Evolutionary conservation across 2,888 invertebrate genomes (phyloP).

Genomic region (Sialis lutaria): DNA sequence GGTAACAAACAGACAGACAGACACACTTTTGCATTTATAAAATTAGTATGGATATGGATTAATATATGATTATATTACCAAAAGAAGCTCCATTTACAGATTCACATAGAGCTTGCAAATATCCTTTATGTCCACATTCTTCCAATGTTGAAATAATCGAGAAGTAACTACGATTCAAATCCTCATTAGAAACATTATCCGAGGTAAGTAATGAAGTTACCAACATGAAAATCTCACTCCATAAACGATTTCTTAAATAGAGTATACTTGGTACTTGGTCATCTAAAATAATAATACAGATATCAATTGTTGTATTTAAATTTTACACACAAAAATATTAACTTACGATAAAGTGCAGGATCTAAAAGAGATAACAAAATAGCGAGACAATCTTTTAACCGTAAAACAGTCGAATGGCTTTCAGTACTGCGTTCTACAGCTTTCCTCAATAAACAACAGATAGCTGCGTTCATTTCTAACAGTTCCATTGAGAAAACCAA

Average conservation of each 20-base stretch:
- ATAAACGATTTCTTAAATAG: constrained; percentile 28
- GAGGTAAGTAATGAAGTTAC: constrained; percentile 21
- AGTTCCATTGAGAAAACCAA: constrained; percentile 27
- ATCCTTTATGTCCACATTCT: constrained; percentile 15
- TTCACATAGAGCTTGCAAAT: constrained; percentile 21
- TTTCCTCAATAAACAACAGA: constrained; percentile 27
- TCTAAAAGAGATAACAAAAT: constrained; percentile 26
- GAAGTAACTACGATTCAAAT: constrained; percentile 1
- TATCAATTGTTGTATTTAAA: constrained; percentile 2
- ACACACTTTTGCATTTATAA: too few species aligned
- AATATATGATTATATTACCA: constrained; percentile 1
- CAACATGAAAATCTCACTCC: constrained; percentile 29
- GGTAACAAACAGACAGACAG: too few species aligned
- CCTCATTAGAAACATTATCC: constrained; percentile 9
- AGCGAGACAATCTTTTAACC: constrained; percentile 29
- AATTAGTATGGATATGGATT: too few species aligned
- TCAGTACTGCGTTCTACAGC: constrained; percentile 22
- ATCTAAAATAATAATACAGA: constrained; percentile 17
- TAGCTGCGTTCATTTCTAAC: constrained; percentile 29
- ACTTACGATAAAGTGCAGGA: constrained; percentile 27
- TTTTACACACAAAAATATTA: constrained; percentile 3
- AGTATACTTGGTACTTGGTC: constrained; percentile 21
- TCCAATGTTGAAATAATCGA: constrained; percentile 10
- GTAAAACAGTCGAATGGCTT: constrained; percentile 24
- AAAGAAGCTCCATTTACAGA: constrained; percentile 14